Evolutionary conservation across 2,797 vertebrate species (phyloP), one percentile per base, ranked within the genome.

Genomic region (Sebastolobus alascanus): DNA sequence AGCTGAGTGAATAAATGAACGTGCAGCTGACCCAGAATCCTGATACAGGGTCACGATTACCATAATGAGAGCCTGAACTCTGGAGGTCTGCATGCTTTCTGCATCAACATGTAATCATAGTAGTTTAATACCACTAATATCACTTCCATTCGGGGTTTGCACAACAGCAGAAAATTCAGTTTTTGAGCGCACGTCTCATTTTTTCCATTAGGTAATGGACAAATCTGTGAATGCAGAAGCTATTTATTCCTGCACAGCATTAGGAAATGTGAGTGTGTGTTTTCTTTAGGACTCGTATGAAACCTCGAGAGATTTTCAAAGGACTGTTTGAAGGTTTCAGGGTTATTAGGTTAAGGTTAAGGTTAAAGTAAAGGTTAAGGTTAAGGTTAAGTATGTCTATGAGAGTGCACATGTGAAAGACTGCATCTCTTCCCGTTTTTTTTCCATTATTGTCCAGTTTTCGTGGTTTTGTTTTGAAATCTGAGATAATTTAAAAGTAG

Each of bases 181-280:
- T 79, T 75, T 25, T 37, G 2, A 73, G 20, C 22, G 0, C 3
- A 3, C 8, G 6, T 74, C 65, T 91, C 77, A 83, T n/a, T 75
- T 84, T 87, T 85, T 90, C 87, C 85, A 84, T 83, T 3, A 67
- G 73, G 61, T 81, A 33, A 86, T 38, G 54, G 60, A 61, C 22
- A 10, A 12, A 40, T 77, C 46, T 69, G 68, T 37, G 9, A 67
- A 25, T 25, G 38, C 50, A 73, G 66, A n/a, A 61, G 54, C 40
- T 20, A 16, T 58, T 71, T 77, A 12, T 69, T 65, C n/a, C 27
- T 4, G 31, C 56, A 58, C 33, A 37, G 25, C 50, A 25, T 12
- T 55, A 5, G 20, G 1, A 20, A 10, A 55, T 14, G 27, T 55
- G 60, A 40, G 27, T 12, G 27, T 27, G 60, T 66, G 74, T 54